phyloP scores from a whole-genome alignment of 2,113 vertebrate species.

The Eonycteris spelaea region DNA sequence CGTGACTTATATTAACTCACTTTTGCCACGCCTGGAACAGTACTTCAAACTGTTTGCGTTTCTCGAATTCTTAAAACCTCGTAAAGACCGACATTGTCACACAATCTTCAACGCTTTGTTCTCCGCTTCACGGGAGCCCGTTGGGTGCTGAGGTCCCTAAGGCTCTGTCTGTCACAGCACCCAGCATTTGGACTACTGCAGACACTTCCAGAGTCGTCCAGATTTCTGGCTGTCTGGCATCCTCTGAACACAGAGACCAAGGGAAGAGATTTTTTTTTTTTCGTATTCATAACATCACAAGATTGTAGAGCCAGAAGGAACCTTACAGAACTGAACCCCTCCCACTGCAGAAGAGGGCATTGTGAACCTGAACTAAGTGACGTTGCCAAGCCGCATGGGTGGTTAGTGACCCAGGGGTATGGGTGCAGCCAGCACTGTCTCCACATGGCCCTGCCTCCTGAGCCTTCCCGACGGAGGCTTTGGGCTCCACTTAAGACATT shows the following conservation, averaged over 20 bases:
- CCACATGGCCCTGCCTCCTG: constrained; percentile 2
- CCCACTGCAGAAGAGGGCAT: neutral
- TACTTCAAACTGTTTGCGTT: neutral
- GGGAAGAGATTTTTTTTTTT: neutral
- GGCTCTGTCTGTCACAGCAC: neutral
- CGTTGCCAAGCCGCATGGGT: neutral
- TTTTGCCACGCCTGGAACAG: neutral
- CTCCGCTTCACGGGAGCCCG: neutral
- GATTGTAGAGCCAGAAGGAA: neutral
- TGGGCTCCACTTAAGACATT: neutral
- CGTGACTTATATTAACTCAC: fast-evolving
- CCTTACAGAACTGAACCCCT: neutral
- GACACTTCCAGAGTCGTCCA: neutral
- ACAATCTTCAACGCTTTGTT: neutral
- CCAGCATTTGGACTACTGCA: neutral
- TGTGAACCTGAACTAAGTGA: neutral
- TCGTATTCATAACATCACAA: neutral
- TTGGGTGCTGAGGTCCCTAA: neutral
- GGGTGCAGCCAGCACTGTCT: neutral
- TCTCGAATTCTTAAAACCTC: neutral
- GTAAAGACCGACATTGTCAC: neutral
- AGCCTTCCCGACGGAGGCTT: neutral
- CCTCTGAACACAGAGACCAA: neutral
- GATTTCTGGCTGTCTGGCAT: neutral
- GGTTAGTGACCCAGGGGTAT: neutral